Evolutionary conservation across 2,797 vertebrate species (phyloP), one percentile per base, ranked within the genome.

Genomic region (Muscicapa comitata): DNA sequence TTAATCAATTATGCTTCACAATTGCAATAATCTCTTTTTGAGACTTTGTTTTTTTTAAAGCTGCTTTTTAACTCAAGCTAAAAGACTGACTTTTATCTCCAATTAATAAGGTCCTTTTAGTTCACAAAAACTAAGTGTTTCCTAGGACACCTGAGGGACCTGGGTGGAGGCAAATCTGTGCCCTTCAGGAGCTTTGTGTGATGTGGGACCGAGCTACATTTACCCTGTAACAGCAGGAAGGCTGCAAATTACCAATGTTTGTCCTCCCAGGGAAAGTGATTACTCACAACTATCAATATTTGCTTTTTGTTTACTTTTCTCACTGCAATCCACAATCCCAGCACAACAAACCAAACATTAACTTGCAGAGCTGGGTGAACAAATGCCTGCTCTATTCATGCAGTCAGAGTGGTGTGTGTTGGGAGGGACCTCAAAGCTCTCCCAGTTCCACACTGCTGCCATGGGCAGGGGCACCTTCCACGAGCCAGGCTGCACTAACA

Each of bases 1-100:
- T 93, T 87, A 72, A 82, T 76, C 78, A 78, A 75, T 91, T 91
- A 82, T 10, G 59, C 33, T 70, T 87, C 80, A 62, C 67, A 65
- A 82, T 2, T 47, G 77, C 65, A 84, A 54, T 68, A 72, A 95
- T 70, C 67, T 72, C 66, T 35, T 80, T 33, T 13, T 31, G 35
- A 89, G 62, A 47, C 35, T 70, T 61, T 17, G 21, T 53, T 70
- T 68, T 67, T 67, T 72, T 67, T 18, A 42, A 77, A 80, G 61
- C 23, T 33, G 20, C 50, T 90, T 83, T 86, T 73, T 47, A 85
- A 73, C 31, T 72, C 33, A 51, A 53, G 73, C 29, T 35, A 17
- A 26, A 71, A 70, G 48, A 48, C 16, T 15, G 53, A 53, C 55
- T 61, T 78, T 43, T 23, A 55, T 65, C 57, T 86, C 48, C 10